Evolutionary conservation across 2,888 invertebrate species (phyloP).

Genomic region (Netelia melanura): DNA sequence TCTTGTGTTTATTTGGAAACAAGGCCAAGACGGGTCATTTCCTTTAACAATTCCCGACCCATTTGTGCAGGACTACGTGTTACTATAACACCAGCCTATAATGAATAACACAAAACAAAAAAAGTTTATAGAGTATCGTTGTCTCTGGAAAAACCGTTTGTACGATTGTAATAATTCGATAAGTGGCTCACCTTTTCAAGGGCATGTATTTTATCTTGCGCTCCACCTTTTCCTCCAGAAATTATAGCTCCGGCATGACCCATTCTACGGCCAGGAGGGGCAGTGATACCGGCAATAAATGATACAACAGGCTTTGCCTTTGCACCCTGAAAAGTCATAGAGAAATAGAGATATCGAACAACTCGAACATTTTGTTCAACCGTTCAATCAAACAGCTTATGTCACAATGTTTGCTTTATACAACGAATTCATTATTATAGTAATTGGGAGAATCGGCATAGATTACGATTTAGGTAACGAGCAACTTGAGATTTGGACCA

Average conservation of each 20-base stretch:
- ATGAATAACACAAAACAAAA: conserved; percentile 64
- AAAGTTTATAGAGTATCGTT: conserved; percentile 26
- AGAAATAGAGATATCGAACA: neutral
- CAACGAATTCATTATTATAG: too few species aligned
- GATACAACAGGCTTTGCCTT: conserved; percentile 99
- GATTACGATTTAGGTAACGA: conserved; percentile 62
- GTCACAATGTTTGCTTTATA: too few species aligned
- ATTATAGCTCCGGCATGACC: conserved; percentile 99
- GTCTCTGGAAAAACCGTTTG: neutral
- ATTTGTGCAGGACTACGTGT: conserved; percentile 98
- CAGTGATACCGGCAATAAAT: conserved; percentile 99
- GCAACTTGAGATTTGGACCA: conserved; percentile 81
- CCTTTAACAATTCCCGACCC: conserved; percentile 95
- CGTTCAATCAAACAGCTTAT: too few species aligned
- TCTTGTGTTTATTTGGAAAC: conserved; percentile 77
- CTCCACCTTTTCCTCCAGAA: conserved; percentile 99
- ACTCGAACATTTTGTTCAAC: too few species aligned
- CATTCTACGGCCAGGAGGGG: conserved; percentile 99
- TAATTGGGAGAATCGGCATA: conserved; percentile 23
- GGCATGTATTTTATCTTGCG: conserved; percentile 98
- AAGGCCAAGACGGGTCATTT: conserved; percentile 92
- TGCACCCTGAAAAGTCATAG: conserved; percentile 87
- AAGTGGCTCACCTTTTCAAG: conserved; percentile 88
- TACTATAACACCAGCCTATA: conserved; percentile 95
- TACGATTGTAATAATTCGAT: neutral